phyloP scores from a whole-genome alignment of 2,797 vertebrate species.

The Poeciliopsis paucimaculata region DNA sequence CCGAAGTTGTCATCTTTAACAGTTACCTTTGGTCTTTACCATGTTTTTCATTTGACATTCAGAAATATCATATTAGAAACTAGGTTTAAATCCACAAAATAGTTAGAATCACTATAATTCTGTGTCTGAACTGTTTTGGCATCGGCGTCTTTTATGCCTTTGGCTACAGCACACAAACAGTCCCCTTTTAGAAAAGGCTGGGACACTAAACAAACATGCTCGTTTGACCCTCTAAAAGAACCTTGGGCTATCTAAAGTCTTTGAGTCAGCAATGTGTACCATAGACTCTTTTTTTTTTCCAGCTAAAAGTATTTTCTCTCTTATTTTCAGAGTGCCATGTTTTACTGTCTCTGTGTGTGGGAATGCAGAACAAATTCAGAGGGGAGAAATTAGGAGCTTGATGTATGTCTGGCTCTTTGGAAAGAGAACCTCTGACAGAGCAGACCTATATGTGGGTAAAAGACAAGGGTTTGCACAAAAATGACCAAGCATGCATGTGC shows the following conservation, averaged over 20 bases:
- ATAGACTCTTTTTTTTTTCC: constrained; percentile 30
- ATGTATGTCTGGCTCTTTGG: constrained; percentile 43
- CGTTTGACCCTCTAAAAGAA: constrained; percentile 41
- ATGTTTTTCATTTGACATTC: neutral
- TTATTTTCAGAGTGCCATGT: constrained; percentile 67
- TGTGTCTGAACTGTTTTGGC: constrained; percentile 1
- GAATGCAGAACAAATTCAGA: constrained; percentile 67
- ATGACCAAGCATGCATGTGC: constrained; percentile 45
- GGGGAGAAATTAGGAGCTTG: constrained; percentile 36
- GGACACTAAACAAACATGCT: constrained; percentile 40
- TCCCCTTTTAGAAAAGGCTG: constrained; percentile 16
- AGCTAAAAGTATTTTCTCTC: constrained; percentile 59
- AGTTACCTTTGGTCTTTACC: constrained; percentile 1
- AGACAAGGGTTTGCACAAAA: constrained; percentile 57
- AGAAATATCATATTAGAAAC: constrained; percentile 6
- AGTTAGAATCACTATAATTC: neutral
- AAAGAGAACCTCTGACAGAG: constrained; percentile 47
- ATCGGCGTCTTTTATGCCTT: constrained; percentile 5
- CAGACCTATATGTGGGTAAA: constrained; percentile 48
- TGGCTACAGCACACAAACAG: constrained; percentile 19
- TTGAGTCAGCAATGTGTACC: constrained; percentile 33
- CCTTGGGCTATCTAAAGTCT: constrained; percentile 38
- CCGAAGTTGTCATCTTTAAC: constrained; percentile 19
- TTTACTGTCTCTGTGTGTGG: constrained; percentile 68
- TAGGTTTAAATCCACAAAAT: neutral